phyloP scores from a whole-genome alignment of 2,797 vertebrate species.

The Ambastaia sidthimunki region DNA sequence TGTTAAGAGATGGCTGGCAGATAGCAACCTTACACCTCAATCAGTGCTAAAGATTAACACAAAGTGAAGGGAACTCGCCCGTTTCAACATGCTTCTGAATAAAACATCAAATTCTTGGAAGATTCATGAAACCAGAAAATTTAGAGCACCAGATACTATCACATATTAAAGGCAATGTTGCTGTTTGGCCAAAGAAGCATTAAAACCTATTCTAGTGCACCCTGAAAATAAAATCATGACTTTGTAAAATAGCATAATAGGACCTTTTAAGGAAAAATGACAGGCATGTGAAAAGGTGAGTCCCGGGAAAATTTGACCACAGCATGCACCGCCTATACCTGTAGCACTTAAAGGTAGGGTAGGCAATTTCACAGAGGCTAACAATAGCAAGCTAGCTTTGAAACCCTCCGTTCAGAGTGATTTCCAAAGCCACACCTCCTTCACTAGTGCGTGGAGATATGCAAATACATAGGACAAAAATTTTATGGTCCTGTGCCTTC shows the following conservation, averaged over 20 bases:
- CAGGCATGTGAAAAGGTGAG: background rate
- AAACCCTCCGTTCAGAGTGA: too few species aligned
- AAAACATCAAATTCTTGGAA: slow-evolving; percentile 35
- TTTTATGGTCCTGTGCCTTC: too few species aligned
- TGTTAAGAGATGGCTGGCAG: slow-evolving; percentile 16
- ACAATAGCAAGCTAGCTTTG: too few species aligned
- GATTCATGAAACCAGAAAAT: background rate
- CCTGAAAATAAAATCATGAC: too few species aligned
- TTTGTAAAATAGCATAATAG: too few species aligned
- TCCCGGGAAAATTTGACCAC: background rate
- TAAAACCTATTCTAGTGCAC: too few species aligned
- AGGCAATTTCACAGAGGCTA: too few species aligned
- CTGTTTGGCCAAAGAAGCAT: too few species aligned
- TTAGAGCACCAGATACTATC: background rate
- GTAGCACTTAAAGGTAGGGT: background rate
- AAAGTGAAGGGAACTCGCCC: background rate
- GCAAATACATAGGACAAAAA: too few species aligned
- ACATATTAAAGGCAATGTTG: background rate
- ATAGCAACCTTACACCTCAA: slow-evolving; percentile 8
- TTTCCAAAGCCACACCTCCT: too few species aligned
- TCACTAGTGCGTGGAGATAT: too few species aligned
- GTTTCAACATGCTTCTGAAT: slow-evolving; percentile 12
- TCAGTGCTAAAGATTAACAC: slow-evolving; percentile 39
- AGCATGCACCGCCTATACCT: slow-evolving; percentile 30
- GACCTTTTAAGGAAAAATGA: background rate